phyloP scores from a whole-genome alignment of 2,888 invertebrate species.

The Drosophila buzzatii region DNA sequence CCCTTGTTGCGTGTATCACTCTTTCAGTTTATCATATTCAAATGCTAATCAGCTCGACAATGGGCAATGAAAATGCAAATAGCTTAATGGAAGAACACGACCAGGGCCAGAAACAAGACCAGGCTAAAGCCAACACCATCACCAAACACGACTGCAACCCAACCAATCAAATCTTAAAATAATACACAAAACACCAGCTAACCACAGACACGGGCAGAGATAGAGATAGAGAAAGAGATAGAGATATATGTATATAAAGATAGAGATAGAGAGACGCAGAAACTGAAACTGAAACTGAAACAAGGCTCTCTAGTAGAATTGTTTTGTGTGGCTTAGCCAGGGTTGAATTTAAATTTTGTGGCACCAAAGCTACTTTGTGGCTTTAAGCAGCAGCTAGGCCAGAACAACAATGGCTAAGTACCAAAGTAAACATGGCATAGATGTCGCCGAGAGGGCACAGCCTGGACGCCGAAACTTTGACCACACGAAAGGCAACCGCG shows the following conservation, averaged over 20 bases:
- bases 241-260: too few relatives aligned
- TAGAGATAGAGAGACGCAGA: neutral
- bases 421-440: slow-evolving; percentile 80
- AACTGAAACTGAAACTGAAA: slow-evolving; percentile 11
- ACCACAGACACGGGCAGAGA: slow-evolving; percentile 34
- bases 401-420: slow-evolving; percentile 67
- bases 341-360: slow-evolving; percentile 72
- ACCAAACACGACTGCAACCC: slow-evolving; percentile 48
- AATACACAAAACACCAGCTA: slow-evolving; percentile 67
- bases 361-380: slow-evolving; percentile 82
- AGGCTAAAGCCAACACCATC: slow-evolving; percentile 53
- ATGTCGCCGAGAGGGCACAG: slow-evolving; percentile 56
- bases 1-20: slow-evolving; percentile 13
- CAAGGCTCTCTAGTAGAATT: slow-evolving; percentile 15
- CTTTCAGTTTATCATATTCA: slow-evolving; percentile 20
- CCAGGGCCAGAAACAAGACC: slow-evolving; percentile 7
- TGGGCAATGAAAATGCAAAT: slow-evolving; percentile 35
- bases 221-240: neutral
- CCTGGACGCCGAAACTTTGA: slow-evolving; percentile 55
- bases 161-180: slow-evolving; percentile 72
- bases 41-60: slow-evolving; percentile 36
- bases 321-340: slow-evolving; percentile 44
- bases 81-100: slow-evolving; percentile 12
- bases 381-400: slow-evolving; percentile 70
- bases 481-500: slow-evolving; percentile 67